Conservation (phyloP, 2,113 vertebrate genomes). For the cattle (Bos taurus) region DNA sequence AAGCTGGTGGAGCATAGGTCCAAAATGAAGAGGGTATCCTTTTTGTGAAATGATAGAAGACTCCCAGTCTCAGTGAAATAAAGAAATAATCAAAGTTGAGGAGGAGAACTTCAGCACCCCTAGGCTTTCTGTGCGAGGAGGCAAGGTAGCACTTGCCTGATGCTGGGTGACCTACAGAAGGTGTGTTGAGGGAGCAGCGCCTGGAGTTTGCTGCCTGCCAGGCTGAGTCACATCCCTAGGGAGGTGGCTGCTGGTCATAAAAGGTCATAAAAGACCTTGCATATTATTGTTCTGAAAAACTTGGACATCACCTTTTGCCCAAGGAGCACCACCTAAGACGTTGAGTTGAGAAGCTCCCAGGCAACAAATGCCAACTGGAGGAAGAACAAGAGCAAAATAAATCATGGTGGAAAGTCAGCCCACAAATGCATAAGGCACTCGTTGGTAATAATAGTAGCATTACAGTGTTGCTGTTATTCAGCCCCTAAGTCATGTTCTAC, state of each 20-base stretch:
- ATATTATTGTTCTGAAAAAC: neutral
- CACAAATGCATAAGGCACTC: neutral
- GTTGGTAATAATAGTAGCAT: neutral
- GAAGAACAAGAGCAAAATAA: neutral
- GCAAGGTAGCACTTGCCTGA: neutral
- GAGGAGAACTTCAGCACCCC: neutral
- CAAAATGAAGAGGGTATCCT: neutral
- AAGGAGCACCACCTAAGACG: neutral
- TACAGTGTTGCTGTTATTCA: neutral
- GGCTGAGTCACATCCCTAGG: neutral
- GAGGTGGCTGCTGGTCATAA: neutral
- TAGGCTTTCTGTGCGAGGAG: neutral
- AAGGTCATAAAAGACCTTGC: neutral
- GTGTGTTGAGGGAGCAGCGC: fast-evolving
- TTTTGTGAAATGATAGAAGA: neutral
- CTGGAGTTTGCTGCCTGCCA: neutral
- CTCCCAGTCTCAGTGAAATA: neutral
- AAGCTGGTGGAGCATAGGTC: neutral
- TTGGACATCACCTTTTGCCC: neutral
- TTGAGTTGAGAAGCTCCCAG: neutral
- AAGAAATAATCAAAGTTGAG: neutral
- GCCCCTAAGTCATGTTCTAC: neutral
- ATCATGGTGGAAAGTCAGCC: neutral
- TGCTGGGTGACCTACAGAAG: neutral
- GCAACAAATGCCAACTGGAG: fast-evolving